Evolutionary conservation across 2,113 vertebrate genomes (phyloP), one percentile per base, ranked within the genome.

Genomic region (Apodemus sylvaticus): DNA sequence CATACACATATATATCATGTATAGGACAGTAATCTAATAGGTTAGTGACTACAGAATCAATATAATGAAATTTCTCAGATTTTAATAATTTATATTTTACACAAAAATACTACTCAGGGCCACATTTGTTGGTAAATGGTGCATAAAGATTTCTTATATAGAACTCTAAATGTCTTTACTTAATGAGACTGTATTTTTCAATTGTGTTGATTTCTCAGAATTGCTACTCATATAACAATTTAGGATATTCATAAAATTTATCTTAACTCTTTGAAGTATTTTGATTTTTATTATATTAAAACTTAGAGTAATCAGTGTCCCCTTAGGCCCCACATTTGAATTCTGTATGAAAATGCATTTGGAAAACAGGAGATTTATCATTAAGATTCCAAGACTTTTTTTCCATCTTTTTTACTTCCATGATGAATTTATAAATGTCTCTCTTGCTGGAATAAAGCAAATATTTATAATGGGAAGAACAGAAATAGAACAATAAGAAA

Each of bases 381-480:
- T n/a, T 53, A 53, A n/a, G 11, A 86, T 70, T 86, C 89, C 20
- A 81, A 39, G 64, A 79, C 12, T 64, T 77, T 94, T 85, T 94
- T 94, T 85, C 19, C 14, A 51, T 17, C 45, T 79, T 93, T 94
- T 71, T 93, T 93, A 92, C 73, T 51, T 64, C 36, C 3, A 7
- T 71, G 31, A 45, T 36, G n/a, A 22, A 19, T 82, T 74, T 39
- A n/a, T 45, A 90, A 95, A 7, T 16, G 36, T 93, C 42, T 73
- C 0, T 82, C 76, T 92, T 93, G 60, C 76, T 58, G 89, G 45
- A 91, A 55, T 96, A 48, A 90, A 95, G 20, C 70, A 42, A 45
- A 83, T 73, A 29, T 81, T 87, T 7, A 31, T 90, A 94, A 60
- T 51, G 68, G n/a, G 6, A 48, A 45, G 24, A 45, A 5, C 10